Evolutionary conservation across 2,113 vertebrate genomes (phyloP), one percentile per base, ranked within the genome.

Genomic region (Rhizomys pruinosus): DNA sequence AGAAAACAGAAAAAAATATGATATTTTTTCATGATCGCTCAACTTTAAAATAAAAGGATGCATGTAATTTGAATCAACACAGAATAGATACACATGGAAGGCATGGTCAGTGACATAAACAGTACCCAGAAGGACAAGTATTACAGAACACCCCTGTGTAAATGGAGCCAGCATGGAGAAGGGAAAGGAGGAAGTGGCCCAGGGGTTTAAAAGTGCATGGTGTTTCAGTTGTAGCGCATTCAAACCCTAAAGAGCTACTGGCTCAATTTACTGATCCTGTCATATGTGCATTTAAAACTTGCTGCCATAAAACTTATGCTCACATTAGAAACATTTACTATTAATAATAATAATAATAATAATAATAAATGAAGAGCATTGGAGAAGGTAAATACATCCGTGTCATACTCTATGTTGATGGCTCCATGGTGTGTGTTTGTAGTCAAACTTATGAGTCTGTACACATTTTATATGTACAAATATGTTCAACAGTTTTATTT

Each of bases 231-330:
- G n/a, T 7, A n/a, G 9, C 25, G 34, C 7, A 42, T 11, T 23
- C 32, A 55, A 76, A 15, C 7, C 17, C 12, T 23, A 39, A 16
- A 82, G 4, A 1, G 34, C 11, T 19, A 78, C 2, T 7, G 1
- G 2, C 25, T 34, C 1, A 47, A 16, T 0, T 32, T 12, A 89
- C 11, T 0, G 0, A 57, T 68, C 47, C 2, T 29, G 59, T 15
- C 11, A 39, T 17, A 1, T 61, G 13, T 39, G 4, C 2, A 39
- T 4, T 25, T 52, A 64, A 84, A 17, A 6, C 6, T 59, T 66
- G 7, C 27, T 6, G 13, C 32, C 3, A 66, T 76, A 27, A 11
- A 52, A 32, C 12, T 84, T 47, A 2, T 39, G 25, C 23, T 22
- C 1, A 7, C 25, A n/a, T n/a, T 9, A 68, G 13, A 84, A 77